Evolutionary conservation across 2,113 vertebrate genomes (phyloP).

Genomic region (Micronycteris hirsuta): DNA sequence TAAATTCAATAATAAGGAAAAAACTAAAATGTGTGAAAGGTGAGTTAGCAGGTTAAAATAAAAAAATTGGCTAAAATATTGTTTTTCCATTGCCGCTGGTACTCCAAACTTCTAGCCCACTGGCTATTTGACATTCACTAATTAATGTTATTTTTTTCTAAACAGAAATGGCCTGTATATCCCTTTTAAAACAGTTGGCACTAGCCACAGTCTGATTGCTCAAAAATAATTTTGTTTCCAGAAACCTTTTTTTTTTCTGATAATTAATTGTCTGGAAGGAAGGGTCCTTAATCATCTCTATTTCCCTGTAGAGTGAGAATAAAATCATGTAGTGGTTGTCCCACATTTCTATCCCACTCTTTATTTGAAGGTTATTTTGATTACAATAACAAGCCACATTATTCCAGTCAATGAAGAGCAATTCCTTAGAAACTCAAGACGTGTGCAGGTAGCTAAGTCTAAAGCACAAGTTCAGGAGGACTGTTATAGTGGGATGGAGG

Average conservation of each 20-base stretch:
- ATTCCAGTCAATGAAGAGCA: background rate
- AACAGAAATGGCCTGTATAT: background rate
- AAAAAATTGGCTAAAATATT: background rate
- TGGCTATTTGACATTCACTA: background rate
- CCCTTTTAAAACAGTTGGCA: background rate
- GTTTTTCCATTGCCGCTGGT: fast-evolving
- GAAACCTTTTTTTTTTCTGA: background rate
- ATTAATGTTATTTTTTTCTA: background rate
- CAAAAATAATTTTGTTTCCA: background rate
- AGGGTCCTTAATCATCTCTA: background rate
- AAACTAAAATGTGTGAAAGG: background rate
- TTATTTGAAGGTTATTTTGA: no score
- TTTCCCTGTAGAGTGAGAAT: background rate
- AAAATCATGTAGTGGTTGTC: background rate
- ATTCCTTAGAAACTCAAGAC: background rate
- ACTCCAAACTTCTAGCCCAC: background rate
- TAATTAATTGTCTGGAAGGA: background rate
- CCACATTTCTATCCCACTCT: background rate
- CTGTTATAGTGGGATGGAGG: background rate
- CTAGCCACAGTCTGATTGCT: background rate
- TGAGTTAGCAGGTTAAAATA: background rate
- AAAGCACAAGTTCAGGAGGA: background rate
- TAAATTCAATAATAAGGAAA: no score
- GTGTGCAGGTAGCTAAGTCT: background rate
- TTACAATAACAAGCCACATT: background rate